Evolutionary conservation across 2,888 invertebrate species (phyloP).

Genomic region (Suillia variegata): DNA sequence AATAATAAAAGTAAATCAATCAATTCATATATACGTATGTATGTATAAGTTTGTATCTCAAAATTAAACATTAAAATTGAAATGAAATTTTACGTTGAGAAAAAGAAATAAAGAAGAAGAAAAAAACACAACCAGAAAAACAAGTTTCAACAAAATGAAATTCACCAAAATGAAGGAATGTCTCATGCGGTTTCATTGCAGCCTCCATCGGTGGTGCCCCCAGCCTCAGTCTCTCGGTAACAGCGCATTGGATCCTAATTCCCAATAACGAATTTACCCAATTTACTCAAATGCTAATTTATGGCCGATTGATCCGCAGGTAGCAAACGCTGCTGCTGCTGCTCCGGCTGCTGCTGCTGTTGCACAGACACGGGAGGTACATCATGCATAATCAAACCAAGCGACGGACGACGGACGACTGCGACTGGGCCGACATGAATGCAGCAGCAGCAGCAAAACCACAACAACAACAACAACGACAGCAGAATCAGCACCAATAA

Average conservation of each 20-base stretch:
- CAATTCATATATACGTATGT: no score
- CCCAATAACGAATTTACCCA: slow-evolving; percentile 59
- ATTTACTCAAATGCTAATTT: slow-evolving; percentile 60
- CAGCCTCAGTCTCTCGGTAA: no score
- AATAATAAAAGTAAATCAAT: slow-evolving; percentile 51
- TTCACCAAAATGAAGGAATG: slow-evolving; percentile 22
- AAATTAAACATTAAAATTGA: slow-evolving; percentile 44
- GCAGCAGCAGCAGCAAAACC: no score
- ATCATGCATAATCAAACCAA: background rate
- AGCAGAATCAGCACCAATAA: slow-evolving; percentile 29
- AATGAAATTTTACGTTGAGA: slow-evolving; percentile 21
- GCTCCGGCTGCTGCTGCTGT: slow-evolving; percentile 27
- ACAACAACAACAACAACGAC: background rate
- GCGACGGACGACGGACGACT: background rate
- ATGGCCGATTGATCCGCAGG: slow-evolving; percentile 21
- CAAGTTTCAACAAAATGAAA: slow-evolving; percentile 7
- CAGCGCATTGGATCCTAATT: slow-evolving; percentile 43
- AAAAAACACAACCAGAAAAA: no score
- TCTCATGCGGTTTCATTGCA: background rate
- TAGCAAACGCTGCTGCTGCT: slow-evolving; percentile 37
- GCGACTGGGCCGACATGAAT: background rate
- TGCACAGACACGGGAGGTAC: background rate
- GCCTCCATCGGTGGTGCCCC: background rate
- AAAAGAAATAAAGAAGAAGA: slow-evolving; percentile 38
- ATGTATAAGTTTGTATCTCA: no score